These are phyloP conservation scores for Serranus cabrilla DNA, from an alignment of 2,797 vertebrate genomes.

Conservation along the genomic window DNA sequence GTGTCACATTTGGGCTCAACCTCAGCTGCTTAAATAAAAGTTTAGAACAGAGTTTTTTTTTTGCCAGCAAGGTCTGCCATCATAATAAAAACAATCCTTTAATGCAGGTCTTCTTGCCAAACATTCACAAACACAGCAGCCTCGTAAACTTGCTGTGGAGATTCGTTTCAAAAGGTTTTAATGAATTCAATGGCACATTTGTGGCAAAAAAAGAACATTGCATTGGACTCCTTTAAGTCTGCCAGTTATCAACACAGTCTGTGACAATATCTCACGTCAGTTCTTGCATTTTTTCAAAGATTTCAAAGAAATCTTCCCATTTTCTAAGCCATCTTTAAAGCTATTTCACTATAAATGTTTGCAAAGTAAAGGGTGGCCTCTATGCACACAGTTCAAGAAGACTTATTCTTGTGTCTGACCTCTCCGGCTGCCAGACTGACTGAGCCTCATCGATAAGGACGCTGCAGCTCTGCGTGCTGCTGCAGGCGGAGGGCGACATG, in stretches of 20 bases:
- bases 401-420: not conserved
- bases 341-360: not conserved
- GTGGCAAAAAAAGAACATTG: not conserved
- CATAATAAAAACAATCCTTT: constrained; percentile 16
- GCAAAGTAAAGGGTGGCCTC: not conserved
- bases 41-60: not conserved
- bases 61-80: not conserved
- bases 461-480: constrained; percentile 22
- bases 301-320: not conserved
- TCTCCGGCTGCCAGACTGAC: constrained; percentile 7
- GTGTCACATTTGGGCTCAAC: not conserved
- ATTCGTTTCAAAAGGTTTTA: not conserved
- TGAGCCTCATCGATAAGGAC: constrained; percentile 28
- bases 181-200: not conserved
- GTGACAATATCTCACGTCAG: not conserved
- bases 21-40: not conserved
- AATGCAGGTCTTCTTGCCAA: not conserved
- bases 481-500: constrained; percentile 67
- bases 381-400: too few relatives aligned
- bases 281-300: too few relatives aligned
- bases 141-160: not conserved
- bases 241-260: not conserved
- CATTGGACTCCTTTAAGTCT: too few relatives aligned
- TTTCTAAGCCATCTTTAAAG: not conserved
- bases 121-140: not conserved